Base-by-base conservation (phyloP, 2,113 vertebrate species). In the Sylvia atricapilla region DNA sequence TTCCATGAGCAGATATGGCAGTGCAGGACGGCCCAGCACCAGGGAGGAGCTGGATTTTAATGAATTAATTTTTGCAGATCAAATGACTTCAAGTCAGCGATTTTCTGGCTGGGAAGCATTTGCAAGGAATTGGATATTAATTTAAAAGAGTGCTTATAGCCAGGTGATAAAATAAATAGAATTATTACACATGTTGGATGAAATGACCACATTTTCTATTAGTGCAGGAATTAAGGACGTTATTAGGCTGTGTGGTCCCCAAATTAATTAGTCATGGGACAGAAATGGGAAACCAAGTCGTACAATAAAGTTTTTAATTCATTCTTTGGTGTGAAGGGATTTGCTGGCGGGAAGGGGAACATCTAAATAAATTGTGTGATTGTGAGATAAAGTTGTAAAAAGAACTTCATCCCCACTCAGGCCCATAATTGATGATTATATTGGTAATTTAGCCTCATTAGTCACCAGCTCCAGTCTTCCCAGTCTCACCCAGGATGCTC, bases 11-110 rank as follows among this genome's bases (percentile, higher is more conserved):
- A 86, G 72, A 2, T 22, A 1, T 10, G 44, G 82, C 59, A 37
- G 56, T 0, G 18, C 28, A 15, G 59, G 24, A 1, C 23, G 76
- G 94, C 84, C 44, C 46, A 4, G 73, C 13, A 66, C 55, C 81
- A 87, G 88, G 64, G 82, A 78, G 88, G 60, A 30, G 14, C 7
- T 76, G 39, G 88, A 15, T 78, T 78, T 93, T 89, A 94, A 93
- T 72, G 88, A 91, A 69, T 17, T n/a, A n/a, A 0, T 43, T 69
- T 72, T 37, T 91, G 59, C 58, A 50, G 84, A 35, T 93, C n/a
- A 35, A 89, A 64, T 63, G 88, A 2, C 39, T 87, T 41, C 70
- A 35, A 92, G 31, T 75, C 95, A 84, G 87, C 17, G 39, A 46
- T 96, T 92, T 85, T 23, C 89, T 84, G 11, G 0, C 60, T 52